Evolutionary conservation across 2,113 vertebrate genomes (phyloP).

Genomic region (Tinamus guttatus): DNA sequence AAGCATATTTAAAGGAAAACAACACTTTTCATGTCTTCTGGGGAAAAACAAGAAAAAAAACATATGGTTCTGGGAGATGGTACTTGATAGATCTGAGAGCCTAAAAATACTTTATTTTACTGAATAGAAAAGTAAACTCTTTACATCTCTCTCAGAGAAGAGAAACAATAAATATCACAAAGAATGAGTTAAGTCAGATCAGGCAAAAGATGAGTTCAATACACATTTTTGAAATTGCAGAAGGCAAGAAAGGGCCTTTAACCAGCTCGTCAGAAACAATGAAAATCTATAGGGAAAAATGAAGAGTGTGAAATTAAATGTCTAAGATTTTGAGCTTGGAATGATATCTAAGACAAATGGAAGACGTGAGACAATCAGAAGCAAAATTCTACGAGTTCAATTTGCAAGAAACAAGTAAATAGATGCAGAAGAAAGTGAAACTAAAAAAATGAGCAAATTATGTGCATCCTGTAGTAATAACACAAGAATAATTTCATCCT

Average conservation of each 20-base stretch:
- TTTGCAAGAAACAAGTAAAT: not conserved
- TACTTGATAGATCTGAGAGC: not conserved
- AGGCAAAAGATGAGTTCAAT: not conserved
- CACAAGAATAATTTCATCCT: not conserved
- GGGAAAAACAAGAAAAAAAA: not conserved
- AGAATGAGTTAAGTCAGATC: not conserved
- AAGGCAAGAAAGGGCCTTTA: not conserved
- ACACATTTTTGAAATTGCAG: not conserved
- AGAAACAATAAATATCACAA: not conserved
- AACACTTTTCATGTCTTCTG: not conserved
- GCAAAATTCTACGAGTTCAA: not conserved
- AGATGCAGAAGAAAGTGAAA: not conserved
- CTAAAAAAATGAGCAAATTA: not conserved
- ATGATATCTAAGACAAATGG: not conserved
- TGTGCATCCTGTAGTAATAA: not conserved
- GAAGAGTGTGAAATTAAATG: not conserved
- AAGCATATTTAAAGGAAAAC: not conserved
- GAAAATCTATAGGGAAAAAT: not conserved
- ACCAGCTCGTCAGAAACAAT: accelerated
- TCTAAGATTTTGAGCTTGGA: not conserved
- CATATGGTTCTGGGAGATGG: not conserved
- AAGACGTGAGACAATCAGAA: not conserved
- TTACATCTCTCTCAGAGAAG: not conserved
- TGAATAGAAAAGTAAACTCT: not conserved
- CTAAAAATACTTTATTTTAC: not conserved